Evolutionary conservation across 2,113 vertebrate genomes (phyloP), one percentile per base, ranked within the genome.

Genomic region (Callocephalon fimbriatum): DNA sequence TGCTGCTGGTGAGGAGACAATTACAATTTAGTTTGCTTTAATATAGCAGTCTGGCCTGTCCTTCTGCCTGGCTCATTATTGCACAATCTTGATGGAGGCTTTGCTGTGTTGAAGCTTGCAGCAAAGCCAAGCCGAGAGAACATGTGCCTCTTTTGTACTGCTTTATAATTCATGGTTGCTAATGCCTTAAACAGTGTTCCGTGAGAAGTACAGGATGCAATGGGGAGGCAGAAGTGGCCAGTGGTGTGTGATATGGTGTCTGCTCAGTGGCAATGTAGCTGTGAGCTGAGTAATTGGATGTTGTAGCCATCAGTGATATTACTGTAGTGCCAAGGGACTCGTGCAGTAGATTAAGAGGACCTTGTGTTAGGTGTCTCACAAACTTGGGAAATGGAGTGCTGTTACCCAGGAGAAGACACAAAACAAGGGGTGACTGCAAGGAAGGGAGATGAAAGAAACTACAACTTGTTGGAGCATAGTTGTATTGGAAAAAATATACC

Each of bases 151-250:
- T 81, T 51, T 35, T 59, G 65, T 88, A 54, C 56, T 50, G 44
- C 70, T 93, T 75, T 66, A 75, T 94, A 86, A 87, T 91, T 87
- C 53, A 81, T 65, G 70, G 62, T 40, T 81, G 53, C 72, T 87
- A 80, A 82, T 40, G 32, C 18, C 47, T 74, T 31, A 59, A 72
- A 61, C 7, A 2, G n/a, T 40, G 26, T 44, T 59, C 59, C 29
- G 25, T 27, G 72, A 67, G 63, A 45, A 62, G 54, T 6, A 42
- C 16, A 14, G 0, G 3, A 35, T 22, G 42, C 53, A 76, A 54
- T 1, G 5, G 47, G 67, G 80, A 89, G 65, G 68, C 63, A 81
- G 84, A 62, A 62, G 75, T 10, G 40, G 67, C 37, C 1, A 0
- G 11, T 1, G 29, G 2, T 23, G 29, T 3, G 59, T 2, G 17